Conservation (phyloP, 2,888 invertebrate genomes). For the Luperina nickerlii region DNA sequence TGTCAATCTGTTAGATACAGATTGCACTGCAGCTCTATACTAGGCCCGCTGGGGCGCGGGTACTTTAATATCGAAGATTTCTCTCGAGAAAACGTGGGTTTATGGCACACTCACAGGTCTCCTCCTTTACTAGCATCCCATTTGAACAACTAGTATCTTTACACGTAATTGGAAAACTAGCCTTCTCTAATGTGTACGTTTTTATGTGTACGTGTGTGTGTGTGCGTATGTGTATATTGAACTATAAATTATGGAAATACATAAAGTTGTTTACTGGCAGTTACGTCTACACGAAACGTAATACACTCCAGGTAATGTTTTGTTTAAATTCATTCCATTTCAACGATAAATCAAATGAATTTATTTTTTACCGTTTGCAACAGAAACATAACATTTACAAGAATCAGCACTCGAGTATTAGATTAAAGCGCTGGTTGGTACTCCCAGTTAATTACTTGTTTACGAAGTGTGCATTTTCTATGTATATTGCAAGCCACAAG, state of each 20-base stretch:
- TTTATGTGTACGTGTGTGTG: neutral
- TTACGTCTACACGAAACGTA: conserved; percentile 34
- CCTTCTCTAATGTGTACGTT: conserved; percentile 9
- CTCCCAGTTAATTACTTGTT: conserved; percentile 31
- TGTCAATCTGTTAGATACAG: conserved; percentile 58
- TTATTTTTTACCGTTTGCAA: conserved; percentile 34
- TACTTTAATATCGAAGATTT: conserved; percentile 71
- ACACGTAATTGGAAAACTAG: conserved; percentile 23
- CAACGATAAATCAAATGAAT: neutral
- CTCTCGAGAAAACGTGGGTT: conserved; percentile 68
- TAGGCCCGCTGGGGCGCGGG: conserved; percentile 32
- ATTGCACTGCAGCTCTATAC: conserved; percentile 57
- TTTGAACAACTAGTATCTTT: conserved; percentile 21
- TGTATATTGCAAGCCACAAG: conserved; percentile 29
- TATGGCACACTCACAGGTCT: conserved; percentile 44
- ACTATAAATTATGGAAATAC: conserved; percentile 45
- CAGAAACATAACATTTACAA: conserved; percentile 27
- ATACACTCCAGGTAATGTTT: conserved; percentile 21
- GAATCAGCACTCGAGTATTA: conserved; percentile 45
- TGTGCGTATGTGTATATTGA: conserved; percentile 4
- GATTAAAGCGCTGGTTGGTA: conserved; percentile 16
- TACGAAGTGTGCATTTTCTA: conserved; percentile 33
- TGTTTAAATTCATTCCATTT: conserved; percentile 27
- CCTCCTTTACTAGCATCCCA: conserved; percentile 27
- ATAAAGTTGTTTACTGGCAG: conserved; percentile 23